Conservation (phyloP, 2,888 invertebrate species). For the Neoscelio sp. region DNA sequence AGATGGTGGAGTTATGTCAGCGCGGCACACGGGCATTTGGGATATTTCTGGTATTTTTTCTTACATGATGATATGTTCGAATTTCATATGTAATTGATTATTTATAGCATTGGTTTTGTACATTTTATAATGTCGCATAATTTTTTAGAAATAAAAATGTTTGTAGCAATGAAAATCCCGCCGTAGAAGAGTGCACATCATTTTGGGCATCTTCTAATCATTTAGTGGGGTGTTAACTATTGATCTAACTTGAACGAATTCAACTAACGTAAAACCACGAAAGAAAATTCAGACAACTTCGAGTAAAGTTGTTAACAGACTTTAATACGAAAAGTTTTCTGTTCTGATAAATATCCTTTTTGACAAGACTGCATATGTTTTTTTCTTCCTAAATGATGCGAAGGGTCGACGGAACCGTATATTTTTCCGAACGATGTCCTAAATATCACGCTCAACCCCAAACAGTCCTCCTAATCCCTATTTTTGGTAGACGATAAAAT, state of each 20-base stretch:
- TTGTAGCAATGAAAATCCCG: too few relatives aligned
- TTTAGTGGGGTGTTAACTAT: too few relatives aligned
- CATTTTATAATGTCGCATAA: too few relatives aligned
- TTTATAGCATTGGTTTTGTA: too few relatives aligned
- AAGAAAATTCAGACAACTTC: constrained; percentile 12
- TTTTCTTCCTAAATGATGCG: constrained; percentile 38
- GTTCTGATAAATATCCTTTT: constrained; percentile 23
- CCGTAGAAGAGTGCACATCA: too few relatives aligned
- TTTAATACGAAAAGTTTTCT: constrained; percentile 59
- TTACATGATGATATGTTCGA: too few relatives aligned
- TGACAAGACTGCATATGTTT: constrained; percentile 49
- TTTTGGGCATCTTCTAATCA: too few relatives aligned
- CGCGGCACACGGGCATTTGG: too few relatives aligned
- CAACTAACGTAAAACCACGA: constrained; percentile 40
- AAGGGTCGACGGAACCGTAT: constrained; percentile 52
- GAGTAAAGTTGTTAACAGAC: constrained; percentile 39
- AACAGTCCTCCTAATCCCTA: constrained; percentile 50
- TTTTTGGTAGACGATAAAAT: constrained; percentile 67
- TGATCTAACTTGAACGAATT: constrained; percentile 22
- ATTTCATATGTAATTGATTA: too few relatives aligned
- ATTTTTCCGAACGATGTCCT: constrained; percentile 51
- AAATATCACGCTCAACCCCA: constrained; percentile 56
- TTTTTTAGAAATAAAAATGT: too few relatives aligned
- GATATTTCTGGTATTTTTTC: too few relatives aligned
- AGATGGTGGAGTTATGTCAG: too few relatives aligned